phyloP scores from a whole-genome alignment of 2,888 invertebrate genomes.

The Colletes collaris region DNA sequence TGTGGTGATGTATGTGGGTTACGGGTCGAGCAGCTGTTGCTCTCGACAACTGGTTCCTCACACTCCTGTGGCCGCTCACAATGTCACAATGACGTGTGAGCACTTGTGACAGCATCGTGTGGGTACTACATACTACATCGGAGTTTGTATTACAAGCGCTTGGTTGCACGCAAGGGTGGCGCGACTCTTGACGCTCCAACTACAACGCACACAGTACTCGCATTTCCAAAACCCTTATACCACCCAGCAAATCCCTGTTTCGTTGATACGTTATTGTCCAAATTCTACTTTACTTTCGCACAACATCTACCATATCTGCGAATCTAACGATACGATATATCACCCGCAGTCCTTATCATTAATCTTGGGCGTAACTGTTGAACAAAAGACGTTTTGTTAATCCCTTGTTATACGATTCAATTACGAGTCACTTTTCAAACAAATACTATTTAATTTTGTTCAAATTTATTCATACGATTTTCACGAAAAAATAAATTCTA shows the following conservation, averaged over 20 bases:
- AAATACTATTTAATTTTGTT: too few species aligned
- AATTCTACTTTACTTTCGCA: too few species aligned
- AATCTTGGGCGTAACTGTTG: too few species aligned
- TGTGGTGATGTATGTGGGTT: conserved; percentile 82
- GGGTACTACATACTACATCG: conserved; percentile 75
- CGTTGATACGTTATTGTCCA: background rate
- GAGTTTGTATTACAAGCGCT: conserved; percentile 80
- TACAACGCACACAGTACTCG: conserved; percentile 43
- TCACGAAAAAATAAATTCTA: too few species aligned
- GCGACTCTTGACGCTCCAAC: conserved; percentile 77
- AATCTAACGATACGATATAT: too few species aligned
- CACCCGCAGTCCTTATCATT: too few species aligned
- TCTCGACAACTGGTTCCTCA: conserved; percentile 80
- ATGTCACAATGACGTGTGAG: conserved; percentile 81
- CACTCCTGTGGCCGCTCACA: conserved; percentile 78
- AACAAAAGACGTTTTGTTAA: too few species aligned
- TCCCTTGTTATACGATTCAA: too few species aligned
- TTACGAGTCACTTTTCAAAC: too few species aligned
- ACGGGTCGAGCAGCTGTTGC: conserved; percentile 82
- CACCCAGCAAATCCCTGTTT: background rate
- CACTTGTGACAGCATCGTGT: conserved; percentile 81
- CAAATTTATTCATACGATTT: too few species aligned
- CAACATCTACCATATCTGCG: too few species aligned
- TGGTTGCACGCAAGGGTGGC: conserved; percentile 76
- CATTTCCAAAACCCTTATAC: conserved; percentile 51